Conservation (phyloP, 2,113 vertebrate species). For the Dolichotis patagonum region DNA sequence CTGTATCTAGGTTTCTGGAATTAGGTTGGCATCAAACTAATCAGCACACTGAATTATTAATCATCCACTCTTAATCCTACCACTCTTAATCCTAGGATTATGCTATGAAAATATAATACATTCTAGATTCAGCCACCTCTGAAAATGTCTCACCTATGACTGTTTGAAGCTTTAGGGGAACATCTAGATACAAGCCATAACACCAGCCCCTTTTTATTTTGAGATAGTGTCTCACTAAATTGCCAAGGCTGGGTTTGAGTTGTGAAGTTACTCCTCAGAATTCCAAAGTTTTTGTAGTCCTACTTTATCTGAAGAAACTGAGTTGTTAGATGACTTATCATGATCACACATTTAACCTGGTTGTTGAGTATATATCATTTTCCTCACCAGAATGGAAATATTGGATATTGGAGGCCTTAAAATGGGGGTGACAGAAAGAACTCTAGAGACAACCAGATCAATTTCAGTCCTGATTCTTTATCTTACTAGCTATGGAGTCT, state of each 20-base stretch:
- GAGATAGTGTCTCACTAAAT: background rate
- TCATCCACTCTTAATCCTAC: background rate
- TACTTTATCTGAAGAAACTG: background rate
- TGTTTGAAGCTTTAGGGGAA: background rate
- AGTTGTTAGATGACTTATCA: background rate
- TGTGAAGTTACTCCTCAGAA: background rate
- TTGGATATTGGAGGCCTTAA: background rate
- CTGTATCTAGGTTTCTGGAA: background rate
- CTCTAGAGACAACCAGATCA: conserved; percentile 6
- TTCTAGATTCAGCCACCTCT: background rate
- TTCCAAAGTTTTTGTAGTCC: background rate
- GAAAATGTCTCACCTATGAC: background rate
- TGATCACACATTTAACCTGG: background rate
- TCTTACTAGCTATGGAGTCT: background rate
- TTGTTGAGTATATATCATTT: background rate
- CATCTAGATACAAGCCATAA: background rate
- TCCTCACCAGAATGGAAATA: background rate
- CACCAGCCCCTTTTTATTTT: background rate
- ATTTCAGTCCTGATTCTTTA: background rate
- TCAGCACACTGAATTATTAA: background rate
- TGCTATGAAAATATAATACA: background rate
- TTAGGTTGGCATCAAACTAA: background rate
- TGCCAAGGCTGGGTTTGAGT: background rate
- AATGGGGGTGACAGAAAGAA: background rate
- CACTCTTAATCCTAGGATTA: background rate